Evolutionary conservation across 92 coral and sea anemone species (phyloP), one percentile per base, ranked within the genome.

Genomic region (Epizoanthus stellaris): DNA sequence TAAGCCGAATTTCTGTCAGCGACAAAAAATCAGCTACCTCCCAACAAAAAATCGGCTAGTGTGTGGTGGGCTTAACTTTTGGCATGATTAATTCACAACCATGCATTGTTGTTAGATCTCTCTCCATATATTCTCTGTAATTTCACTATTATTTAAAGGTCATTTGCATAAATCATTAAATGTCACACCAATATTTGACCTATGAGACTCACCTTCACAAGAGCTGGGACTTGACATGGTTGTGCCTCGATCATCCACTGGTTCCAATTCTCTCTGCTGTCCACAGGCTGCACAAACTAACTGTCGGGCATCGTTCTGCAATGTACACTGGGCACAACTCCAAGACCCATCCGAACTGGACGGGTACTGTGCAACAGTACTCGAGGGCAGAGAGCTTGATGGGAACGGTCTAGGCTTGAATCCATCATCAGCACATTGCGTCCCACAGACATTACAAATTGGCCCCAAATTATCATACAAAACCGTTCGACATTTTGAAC

Each of bases 351-450:
- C 80, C 30, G 93, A 88, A 42, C 88, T 70, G 9, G 90, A 80
- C 7, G 74, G 68, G 58, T 75, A 89, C 17, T 67, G 62, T 36
- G 93, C 89, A 47, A 89, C 90, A 5, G 95, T 83, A 19, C 84
- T 80, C 3, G 91, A 85, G 45, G 93, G 93, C 20, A 95, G 80
- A 25, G 99, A 96, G n/a, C 98, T 95, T 52, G 95, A 88, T 11
- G 99, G 99, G 65, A 97, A 95, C 9, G 98, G 97, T 62, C 98
- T 79, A 5, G 99, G 99, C 80, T 97, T 97, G 42, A 97, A 97
- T 23, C 98, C 98, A n/a, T 93, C 94, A n/a, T 91, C 85, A 38
- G 92, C 75, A 73, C 99, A 97, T 40, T 89, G 93, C 0, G 90
- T 85, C 1, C 92, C 95, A 79, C 99, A 97, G 11, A 94, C 95